These are phyloP conservation scores for Drosophila histrio DNA, from an alignment of 2,888 invertebrate species.

Conservation along the genomic window DNA sequence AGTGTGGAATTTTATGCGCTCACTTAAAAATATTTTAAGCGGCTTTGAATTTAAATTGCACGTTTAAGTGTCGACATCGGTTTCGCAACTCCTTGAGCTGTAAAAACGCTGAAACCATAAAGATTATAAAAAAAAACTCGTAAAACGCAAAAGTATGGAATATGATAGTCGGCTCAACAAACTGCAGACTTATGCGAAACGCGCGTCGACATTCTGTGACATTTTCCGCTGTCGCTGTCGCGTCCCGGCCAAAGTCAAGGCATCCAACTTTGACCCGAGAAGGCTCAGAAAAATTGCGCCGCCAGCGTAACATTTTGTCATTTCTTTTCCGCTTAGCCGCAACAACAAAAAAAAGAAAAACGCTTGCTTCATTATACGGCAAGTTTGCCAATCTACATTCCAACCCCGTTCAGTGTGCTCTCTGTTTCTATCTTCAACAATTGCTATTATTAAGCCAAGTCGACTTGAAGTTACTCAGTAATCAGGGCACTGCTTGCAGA, in stretches of 20 bases:
- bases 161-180: conserved; percentile 61
- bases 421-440: not conserved
- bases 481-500: not conserved
- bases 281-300: conserved; percentile 44
- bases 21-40: conserved; percentile 60
- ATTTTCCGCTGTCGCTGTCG: conserved; percentile 40
- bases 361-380: conserved; percentile 58
- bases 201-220: conserved; percentile 44
- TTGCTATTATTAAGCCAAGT: conserved; percentile 53
- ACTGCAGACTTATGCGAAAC: conserved; percentile 67
- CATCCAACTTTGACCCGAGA: conserved; percentile 6
- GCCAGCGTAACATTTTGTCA: conserved; percentile 58
- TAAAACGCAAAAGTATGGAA: conserved; percentile 60
- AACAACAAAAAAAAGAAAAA: conserved; percentile 40
- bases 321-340: conserved; percentile 57
- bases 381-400: conserved; percentile 31
- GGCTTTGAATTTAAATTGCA: conserved; percentile 78
- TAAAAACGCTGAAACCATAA: conserved; percentile 68
- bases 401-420: not conserved
- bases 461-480: conserved; percentile 1
- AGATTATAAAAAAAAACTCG: conserved; percentile 70
- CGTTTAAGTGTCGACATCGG: conserved; percentile 52
- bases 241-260: not conserved
- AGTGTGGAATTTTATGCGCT: conserved; percentile 44
- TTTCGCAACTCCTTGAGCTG: conserved; percentile 59